Percentiles rank a stretch among this genome's conserved stretches.
These are phyloP conservation scores for Andrena flavipes DNA, from an alignment of 2,888 invertebrate species.

Conservation along the genomic window DNA sequence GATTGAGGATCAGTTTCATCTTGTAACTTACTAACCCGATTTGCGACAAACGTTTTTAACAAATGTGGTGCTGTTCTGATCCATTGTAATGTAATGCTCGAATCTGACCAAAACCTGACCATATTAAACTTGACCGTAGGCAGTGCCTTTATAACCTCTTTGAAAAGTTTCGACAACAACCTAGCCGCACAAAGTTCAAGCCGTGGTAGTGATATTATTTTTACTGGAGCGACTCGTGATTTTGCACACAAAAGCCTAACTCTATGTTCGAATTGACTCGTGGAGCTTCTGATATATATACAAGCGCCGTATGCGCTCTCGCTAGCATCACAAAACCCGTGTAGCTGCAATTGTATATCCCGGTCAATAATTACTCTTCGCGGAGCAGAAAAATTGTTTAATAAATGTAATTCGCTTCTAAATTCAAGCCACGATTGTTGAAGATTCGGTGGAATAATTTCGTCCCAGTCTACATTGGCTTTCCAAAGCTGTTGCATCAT, in stretches of 20 bases:
- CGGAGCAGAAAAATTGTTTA: not conserved
- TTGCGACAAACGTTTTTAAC: conserved; percentile 11
- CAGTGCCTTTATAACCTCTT: not conserved
- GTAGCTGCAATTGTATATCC: not conserved
- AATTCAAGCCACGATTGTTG: not conserved
- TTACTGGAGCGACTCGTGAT: not conserved
- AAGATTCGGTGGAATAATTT: not conserved
- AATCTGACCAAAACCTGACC: conserved; percentile 13
- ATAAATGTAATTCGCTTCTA: not conserved
- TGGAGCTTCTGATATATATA: not conserved
- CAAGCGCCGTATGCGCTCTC: conserved; percentile 5
- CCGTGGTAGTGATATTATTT: not conserved
- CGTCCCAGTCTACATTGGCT: conserved; percentile 15
- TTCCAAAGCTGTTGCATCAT: not conserved
- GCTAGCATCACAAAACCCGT: conserved; percentile 11
- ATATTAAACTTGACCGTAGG: no score
- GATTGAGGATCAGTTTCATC: not conserved
- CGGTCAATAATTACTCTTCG: not conserved
- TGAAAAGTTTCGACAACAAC: not conserved
- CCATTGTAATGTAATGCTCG: conserved; percentile 10
- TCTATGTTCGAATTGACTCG: not conserved
- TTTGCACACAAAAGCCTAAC: not conserved
- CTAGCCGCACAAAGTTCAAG: conserved; percentile 8
- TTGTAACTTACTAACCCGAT: conserved; percentile 5
- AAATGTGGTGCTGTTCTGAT: not conserved